Evolutionary conservation across 2,113 vertebrate species (phyloP).

Genomic region (Ibidorhyncha struthersii): DNA sequence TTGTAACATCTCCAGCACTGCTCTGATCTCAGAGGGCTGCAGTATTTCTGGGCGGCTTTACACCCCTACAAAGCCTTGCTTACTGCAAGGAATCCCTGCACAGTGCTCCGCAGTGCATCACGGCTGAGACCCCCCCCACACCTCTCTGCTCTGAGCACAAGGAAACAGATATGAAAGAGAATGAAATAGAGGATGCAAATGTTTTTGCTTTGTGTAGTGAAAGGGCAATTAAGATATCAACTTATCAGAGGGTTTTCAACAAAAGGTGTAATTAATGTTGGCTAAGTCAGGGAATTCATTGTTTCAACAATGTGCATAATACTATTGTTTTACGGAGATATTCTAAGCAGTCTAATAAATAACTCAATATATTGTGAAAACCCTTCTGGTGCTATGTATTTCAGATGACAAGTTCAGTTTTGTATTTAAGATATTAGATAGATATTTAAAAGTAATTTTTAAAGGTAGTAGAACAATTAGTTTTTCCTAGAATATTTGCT

Average conservation of each 20-base stretch:
- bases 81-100: neutral
- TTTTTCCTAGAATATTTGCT: neutral
- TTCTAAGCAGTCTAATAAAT: constrained; percentile 44
- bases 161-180: neutral
- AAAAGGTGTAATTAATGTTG: constrained; percentile 45
- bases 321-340: neutral
- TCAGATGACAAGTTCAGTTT: constrained; percentile 11
- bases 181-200: neutral
- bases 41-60: neutral
- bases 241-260: neutral
- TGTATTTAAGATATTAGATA: neutral
- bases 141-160: neutral
- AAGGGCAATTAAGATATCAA: neutral
- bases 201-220: neutral
- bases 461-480: neutral
- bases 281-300: constrained; percentile 32
- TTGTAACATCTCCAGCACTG: neutral
- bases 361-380: neutral
- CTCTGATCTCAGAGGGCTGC: neutral
- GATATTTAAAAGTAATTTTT: neutral
- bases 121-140: neutral
- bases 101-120: neutral
- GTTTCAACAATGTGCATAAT: constrained; percentile 10
- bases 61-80: neutral
- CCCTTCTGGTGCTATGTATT: neutral